Conservation (phyloP, 2,113 vertebrate species). For the Cheirogaleus medius region DNA sequence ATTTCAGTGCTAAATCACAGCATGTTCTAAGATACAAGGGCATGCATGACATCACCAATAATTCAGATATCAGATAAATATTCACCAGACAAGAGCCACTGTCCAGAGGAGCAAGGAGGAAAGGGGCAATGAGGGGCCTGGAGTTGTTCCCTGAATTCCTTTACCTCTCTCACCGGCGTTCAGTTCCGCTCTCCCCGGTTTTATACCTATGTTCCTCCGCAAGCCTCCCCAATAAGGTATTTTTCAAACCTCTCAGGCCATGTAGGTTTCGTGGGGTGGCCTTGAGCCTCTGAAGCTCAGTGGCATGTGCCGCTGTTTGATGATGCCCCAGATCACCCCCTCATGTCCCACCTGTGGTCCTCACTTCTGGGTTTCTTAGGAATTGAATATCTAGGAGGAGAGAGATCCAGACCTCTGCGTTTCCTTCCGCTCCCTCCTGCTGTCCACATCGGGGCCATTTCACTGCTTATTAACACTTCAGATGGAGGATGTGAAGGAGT, state of each 20-base stretch:
- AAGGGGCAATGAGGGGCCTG: accelerated
- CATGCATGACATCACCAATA: neutral
- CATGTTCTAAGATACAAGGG: neutral
- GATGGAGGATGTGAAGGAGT: neutral
- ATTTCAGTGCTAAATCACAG: constrained; percentile 1
- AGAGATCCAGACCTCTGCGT: neutral
- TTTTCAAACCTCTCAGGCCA: neutral
- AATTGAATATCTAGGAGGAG: neutral
- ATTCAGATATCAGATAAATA: constrained; percentile 6
- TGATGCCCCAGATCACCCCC: neutral
- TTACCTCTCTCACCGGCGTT: no score
- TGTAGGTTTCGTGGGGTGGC: neutral
- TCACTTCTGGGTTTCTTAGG: neutral
- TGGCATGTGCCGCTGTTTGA: neutral
- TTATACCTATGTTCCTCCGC: neutral
- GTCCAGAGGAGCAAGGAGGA: neutral
- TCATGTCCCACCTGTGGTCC: no score
- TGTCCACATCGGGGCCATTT: neutral
- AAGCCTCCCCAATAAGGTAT: neutral
- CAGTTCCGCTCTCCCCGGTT: neutral
- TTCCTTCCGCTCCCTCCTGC: neutral
- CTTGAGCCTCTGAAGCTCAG: neutral
- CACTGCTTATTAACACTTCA: constrained; percentile 1
- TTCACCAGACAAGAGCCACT: neutral
- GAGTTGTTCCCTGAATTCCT: neutral